Evolutionary conservation across 2,797 vertebrate genomes (phyloP).

Genomic region (Fratercula arctica): DNA sequence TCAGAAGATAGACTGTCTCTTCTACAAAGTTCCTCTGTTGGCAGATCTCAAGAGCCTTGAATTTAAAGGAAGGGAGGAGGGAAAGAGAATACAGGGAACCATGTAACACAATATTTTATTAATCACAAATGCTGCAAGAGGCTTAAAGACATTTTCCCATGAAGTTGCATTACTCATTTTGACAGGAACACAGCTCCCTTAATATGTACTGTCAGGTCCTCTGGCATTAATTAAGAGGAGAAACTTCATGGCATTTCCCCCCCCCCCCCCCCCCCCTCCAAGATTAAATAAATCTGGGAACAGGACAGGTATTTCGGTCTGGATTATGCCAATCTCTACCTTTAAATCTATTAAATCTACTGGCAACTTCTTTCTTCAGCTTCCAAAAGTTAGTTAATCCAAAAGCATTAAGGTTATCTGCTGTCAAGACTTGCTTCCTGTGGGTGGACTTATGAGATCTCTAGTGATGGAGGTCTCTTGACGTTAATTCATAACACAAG

Average conservation of each 20-base stretch:
- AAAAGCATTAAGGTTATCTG: not conserved
- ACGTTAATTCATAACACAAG: not conserved
- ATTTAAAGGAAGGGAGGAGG: conserved; percentile 17
- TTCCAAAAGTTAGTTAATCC: not conserved
- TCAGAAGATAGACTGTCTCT: conserved; percentile 96
- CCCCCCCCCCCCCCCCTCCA: too few species aligned
- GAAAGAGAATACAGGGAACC: not conserved
- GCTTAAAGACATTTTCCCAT: not conserved
- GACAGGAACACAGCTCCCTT: not conserved
- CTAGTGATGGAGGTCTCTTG: not conserved
- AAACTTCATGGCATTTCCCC: not conserved
- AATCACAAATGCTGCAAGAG: not conserved
- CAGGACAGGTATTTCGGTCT: not conserved
- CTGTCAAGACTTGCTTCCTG: not conserved
- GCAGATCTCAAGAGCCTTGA: conserved; percentile 96
- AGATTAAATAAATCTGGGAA: not conserved
- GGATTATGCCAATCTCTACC: not conserved
- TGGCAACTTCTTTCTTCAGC: not conserved
- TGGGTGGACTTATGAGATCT: not conserved
- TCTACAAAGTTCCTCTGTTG: conserved; percentile 98
- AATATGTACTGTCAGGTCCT: not conserved
- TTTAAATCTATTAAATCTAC: not conserved
- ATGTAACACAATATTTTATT: not conserved
- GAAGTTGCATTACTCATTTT: not conserved
- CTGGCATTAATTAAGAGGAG: not conserved